Base-by-base conservation (phyloP, 2,113 vertebrate species). In the Xiphophorus maculatus region DNA sequence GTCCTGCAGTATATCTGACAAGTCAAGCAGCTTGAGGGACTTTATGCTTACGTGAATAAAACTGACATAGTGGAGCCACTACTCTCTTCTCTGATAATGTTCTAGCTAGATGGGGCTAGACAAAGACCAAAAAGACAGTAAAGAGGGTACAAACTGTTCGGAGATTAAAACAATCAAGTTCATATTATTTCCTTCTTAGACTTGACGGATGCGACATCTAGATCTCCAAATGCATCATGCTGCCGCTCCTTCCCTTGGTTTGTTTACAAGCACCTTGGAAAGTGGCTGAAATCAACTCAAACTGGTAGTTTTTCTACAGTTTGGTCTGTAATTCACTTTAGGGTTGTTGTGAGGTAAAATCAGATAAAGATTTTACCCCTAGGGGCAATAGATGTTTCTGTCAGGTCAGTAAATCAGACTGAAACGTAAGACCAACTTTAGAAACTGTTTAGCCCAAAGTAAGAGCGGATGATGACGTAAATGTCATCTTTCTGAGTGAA, bases 371-470 rank as follows among this genome's bases (percentile, higher is more conserved):
- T n/a, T 48, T n/a, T 25, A 58, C 22, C 51, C 25, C 9, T 10
- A 9, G 22, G 22, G 25, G 8, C 25, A 58, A 58, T 58, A 17
- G 22, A 58, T 9, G 22, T 58, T n/a, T 58, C 51, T 22, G 48
- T 54, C 19, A 54, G 22, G 48, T 8, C 17, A 25, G 22, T 22
- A 22, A 54, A 14, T 15, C 42, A 17, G 42, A 14, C 6, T 58
- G 51, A n/a, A 58, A 58, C 8, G 19, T 54, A 25, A 54, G 19
- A 25, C 22, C 14, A 27, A 67, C 19, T 33, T 19, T 22, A 76
- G 69, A 80, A 90, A 88, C 74, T 87, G 86, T 77, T 72, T 58
- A 73, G 73, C 27, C 64, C 32, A 62, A 54, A 69, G 32, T 32
- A 33, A 29, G 51, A 6, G 63, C 70, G 22, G 19, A 40, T 73